Conservation (phyloP, 2,797 vertebrate species). For the Takifugu ocellatus region DNA sequence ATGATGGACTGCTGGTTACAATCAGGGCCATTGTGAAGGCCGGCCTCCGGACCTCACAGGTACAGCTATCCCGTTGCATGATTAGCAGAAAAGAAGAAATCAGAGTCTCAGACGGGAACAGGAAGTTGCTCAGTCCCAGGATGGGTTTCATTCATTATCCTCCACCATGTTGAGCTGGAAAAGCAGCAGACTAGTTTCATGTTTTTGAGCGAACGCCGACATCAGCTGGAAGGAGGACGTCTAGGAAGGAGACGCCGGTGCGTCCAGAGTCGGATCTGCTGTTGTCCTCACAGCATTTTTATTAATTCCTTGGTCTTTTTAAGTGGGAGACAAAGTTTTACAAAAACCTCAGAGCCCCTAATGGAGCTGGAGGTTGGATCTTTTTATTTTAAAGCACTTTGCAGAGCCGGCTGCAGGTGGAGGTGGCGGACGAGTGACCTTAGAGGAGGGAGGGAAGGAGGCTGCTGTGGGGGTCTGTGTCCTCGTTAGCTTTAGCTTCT, state of each 20-base stretch:
- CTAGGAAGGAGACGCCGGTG: too few species aligned
- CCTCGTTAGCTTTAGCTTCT: conserved; percentile 71
- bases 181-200: too few species aligned
- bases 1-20: conserved; percentile 58
- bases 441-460: conserved; percentile 35
- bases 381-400: conserved; percentile 48
- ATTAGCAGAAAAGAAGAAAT: conserved; percentile 52
- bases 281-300: neutral
- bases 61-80: conserved; percentile 65
- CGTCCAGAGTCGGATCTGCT: neutral
- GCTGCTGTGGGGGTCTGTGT: conserved; percentile 51
- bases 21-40: conserved; percentile 66
- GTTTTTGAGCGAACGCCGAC: too few species aligned
- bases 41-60: conserved; percentile 31
- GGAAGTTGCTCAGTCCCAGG: conserved; percentile 37
- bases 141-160: conserved; percentile 17
- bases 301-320: neutral
- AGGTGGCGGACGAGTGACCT: conserved; percentile 44
- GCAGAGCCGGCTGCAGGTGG: conserved; percentile 32
- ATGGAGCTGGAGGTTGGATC: conserved; percentile 33
- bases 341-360: conserved; percentile 38
- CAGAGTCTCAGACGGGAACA: conserved; percentile 52
- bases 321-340: conserved; percentile 15
- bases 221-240: too few species aligned
- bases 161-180: conserved; percentile 1